Conservation (phyloP, 2,797 vertebrate genomes). For the Distichodus sexfasciatus region DNA sequence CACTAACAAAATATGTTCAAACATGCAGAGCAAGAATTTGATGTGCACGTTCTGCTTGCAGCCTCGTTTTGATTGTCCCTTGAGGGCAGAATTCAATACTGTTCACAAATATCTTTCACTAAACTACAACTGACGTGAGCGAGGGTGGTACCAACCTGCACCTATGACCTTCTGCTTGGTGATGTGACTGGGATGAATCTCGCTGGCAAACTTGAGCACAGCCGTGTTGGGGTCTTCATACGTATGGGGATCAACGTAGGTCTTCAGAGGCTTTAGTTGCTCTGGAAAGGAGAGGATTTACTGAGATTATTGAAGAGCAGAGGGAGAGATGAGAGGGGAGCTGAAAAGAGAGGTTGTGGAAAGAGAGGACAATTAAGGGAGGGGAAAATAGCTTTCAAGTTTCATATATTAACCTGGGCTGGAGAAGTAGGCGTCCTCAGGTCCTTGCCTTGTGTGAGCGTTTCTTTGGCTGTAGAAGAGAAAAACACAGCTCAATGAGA, state of each 20-base stretch:
- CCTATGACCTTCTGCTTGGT: conserved; percentile 96
- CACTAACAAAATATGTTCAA: conserved; percentile 56
- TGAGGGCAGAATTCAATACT: conserved; percentile 49
- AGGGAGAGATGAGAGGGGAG: neutral
- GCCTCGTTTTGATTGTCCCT: conserved; percentile 62
- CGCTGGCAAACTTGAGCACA: conserved; percentile 92
- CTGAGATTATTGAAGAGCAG: conserved; percentile 1
- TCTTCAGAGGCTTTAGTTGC: conserved; percentile 95
- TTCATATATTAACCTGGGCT: conserved; percentile 79
- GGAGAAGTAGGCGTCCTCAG: conserved; percentile 92
- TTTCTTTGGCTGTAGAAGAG: conserved; percentile 73
- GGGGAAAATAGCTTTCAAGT: neutral
- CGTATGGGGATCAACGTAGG: conserved; percentile 95
- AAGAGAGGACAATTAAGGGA: neutral
- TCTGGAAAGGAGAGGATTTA: conserved; percentile 67
- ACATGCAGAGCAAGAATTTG: conserved; percentile 61
- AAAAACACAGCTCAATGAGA: conserved; percentile 37
- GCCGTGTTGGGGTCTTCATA: conserved; percentile 97
- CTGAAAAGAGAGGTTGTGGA: neutral
- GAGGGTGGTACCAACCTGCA: conserved; percentile 78
- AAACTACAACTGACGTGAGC: conserved; percentile 57
- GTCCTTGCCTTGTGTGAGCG: conserved; percentile 78
- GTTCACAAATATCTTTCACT: conserved; percentile 51
- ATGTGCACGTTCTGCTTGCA: conserved; percentile 57
- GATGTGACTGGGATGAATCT: conserved; percentile 89